Base-by-base conservation (phyloP, 2,888 invertebrate genomes). In the Theristus sp. region DNA sequence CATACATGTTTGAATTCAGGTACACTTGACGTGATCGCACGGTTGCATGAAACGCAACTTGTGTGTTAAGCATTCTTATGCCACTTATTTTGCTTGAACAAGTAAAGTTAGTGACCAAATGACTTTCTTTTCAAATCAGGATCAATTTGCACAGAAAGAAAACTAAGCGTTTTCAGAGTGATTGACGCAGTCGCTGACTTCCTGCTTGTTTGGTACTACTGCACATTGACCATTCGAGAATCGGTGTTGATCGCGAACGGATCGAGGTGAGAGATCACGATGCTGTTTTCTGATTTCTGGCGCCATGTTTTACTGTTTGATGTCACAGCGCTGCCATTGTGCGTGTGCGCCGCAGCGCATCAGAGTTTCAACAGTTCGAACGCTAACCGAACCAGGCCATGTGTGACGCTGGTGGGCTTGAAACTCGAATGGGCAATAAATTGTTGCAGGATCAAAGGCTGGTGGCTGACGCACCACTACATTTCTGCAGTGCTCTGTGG, bases 401-500 rank as follows among this genome's bases (percentile, higher is more conserved):
- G n/a, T n/a, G n/a, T n/a, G n/a, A n/a, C n/a, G n/a, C n/a, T n/a
- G n/a, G n/a, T n/a, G n/a, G n/a, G n/a, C n/a, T n/a, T n/a, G n/a
- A n/a, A n/a, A n/a, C n/a, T n/a, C n/a, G n/a, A n/a, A n/a, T n/a
- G n/a, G n/a, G n/a, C n/a, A n/a, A n/a, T n/a, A n/a, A n/a, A n/a
- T n/a, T n/a, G n/a, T n/a, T 61, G 25, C 60, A 71, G 74, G 49
- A 79, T 81, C 61, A 79, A 80, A 68, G 96, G 96, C 27, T 98
- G 96, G 96, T 98, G 96, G 96, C 80, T 96, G 66, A 81, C 88
- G 53, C 96, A 98, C 79, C 98, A 99, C 79, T 98, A 98, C 76
- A 84, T 96, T 67, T 91, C 94, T 0, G 94, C 94, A 0, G 89
- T 86, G 20, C 87, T 89, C 56, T 87, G 93, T 22, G 96, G 89